Evolutionary conservation across 2,797 vertebrate genomes (phyloP), one percentile per base, ranked within the genome.

Genomic region (Crenuchus spilurus): DNA sequence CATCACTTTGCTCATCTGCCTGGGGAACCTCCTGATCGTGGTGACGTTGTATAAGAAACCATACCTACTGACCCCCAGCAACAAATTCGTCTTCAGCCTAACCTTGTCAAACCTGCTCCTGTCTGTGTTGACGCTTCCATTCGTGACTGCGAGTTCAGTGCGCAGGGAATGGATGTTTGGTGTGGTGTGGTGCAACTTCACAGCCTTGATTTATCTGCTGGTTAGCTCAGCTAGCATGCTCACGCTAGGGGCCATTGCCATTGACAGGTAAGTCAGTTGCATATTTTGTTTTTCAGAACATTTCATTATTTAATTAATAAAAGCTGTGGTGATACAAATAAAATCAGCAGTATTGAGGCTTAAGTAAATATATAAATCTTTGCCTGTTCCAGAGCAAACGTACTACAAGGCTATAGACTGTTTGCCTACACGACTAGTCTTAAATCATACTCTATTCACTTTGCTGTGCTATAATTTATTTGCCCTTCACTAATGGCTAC

Each of bases 211-310:
- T 26, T 98, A 98, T 88, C 92, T 99, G 87, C 94, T 99, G 63
- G 95, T 99, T 90, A 98, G 97, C 90, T 97, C 97, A 0, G 96
- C 98, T 86, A 99, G 98, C 89, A 97, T 99, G 96, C 95, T 99
- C 14, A 99, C 98, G 0, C 93, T 99, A 0, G 97, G 97, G 37
- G 94, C 95, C 67, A 99, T 99, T 41, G 97, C 98, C 37, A 91
- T 99, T 16, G 98, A 99, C 91, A 90, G 97, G 98, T 99, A 74
- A 88, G 95, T 84, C 1, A 4, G 30, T 39, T 16, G 1, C 5
- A 20, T 28, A 20, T 26, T 30, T 39, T 48, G 8, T 5, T 26
- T n/a, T n/a, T n/a, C n/a, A n/a, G n/a, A n/a, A n/a, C n/a, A n/a
- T n/a, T n/a, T n/a, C n/a, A n/a, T n/a, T n/a, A 49, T 24, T 57